A percentile compares a stretch with the other conserved stretches of the same genome.
phyloP scores from a whole-genome alignment of 2,888 invertebrate genomes.

The Eucera pruinosa region DNA sequence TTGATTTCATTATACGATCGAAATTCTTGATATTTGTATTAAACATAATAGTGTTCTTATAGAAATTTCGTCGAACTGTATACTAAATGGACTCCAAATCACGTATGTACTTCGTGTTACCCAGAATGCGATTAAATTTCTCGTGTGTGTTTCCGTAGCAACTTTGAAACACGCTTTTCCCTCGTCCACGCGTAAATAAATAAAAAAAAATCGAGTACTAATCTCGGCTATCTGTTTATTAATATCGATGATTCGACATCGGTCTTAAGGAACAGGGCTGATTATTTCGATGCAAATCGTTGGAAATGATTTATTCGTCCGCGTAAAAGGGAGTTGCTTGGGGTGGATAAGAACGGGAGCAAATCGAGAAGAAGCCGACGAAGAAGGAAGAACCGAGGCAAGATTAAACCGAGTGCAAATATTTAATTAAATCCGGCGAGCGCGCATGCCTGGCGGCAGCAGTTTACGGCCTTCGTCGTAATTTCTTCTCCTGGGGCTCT shows the following conservation, averaged over 20 bases:
- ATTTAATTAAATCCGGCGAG: slow-evolving; percentile 73
- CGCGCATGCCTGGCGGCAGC: slow-evolving; percentile 49
- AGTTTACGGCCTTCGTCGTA: slow-evolving; percentile 52
- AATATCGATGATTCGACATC: not conserved
- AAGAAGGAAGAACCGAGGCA: slow-evolving; percentile 32
- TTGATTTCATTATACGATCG: no score
- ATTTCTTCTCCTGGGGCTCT: slow-evolving; percentile 60
- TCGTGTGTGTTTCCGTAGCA: no score
- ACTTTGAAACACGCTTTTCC: not conserved
- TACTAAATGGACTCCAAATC: no score
- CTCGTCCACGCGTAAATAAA: no score
- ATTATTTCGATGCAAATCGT: slow-evolving; percentile 67
- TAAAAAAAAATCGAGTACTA: no score
- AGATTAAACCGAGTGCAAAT: slow-evolving; percentile 74
- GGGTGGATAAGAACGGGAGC: not conserved
- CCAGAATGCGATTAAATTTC: slow-evolving; percentile 1
- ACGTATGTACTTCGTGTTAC: no score
- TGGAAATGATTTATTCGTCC: slow-evolving; percentile 57
- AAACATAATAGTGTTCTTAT: no score
- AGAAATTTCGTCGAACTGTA: no score
- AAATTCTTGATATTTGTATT: no score
- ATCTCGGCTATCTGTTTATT: no score
- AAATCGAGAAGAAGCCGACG: slow-evolving; percentile 15
- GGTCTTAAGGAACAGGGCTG: slow-evolving; percentile 16
- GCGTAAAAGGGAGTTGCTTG: slow-evolving; percentile 21